Evolutionary conservation across 2,113 vertebrate species (phyloP).

Genomic region (Lucifuga dentata): DNA sequence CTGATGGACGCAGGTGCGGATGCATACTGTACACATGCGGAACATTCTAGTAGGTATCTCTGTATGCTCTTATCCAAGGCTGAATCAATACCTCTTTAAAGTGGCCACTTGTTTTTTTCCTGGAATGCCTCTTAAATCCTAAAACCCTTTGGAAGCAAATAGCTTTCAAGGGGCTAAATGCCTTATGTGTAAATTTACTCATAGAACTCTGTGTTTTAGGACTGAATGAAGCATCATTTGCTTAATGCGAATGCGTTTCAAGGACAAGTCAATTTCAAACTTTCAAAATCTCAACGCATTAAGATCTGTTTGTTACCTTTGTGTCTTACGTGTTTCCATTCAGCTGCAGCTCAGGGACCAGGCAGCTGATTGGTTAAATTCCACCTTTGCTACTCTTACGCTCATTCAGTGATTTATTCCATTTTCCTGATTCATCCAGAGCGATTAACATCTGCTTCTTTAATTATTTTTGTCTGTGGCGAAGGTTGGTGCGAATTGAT

Average conservation of each 20-base stretch:
- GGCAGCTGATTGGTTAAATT: too few relatives aligned
- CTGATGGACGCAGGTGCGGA: neutral
- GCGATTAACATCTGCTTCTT: too few relatives aligned
- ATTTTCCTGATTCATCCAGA: too few relatives aligned
- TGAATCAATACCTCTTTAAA: constrained; percentile 16
- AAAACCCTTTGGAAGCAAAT: neutral
- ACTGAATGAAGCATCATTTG: neutral
- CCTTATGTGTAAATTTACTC: neutral
- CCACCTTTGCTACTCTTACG: too few relatives aligned
- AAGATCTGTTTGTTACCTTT: neutral
- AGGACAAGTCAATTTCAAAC: neutral
- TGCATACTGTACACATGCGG: constrained; percentile 3
- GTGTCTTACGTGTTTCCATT: neutral
- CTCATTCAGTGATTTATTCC: too few relatives aligned
- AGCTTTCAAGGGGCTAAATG: constrained; percentile 13
- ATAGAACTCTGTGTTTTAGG: neutral
- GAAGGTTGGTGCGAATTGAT: too few relatives aligned
- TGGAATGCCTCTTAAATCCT: constrained; percentile 1
- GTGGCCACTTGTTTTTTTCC: constrained; percentile 25
- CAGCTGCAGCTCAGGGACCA: neutral
- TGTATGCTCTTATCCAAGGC: constrained; percentile 14
- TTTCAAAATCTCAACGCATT: neutral
- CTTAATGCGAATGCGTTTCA: constrained; percentile 1
- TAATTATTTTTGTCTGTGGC: too few relatives aligned
- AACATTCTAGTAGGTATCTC: neutral